These are phyloP conservation scores for Adelognathus sp. DNA, from an alignment of 2,888 invertebrate genomes.

Conservation along the genomic window DNA sequence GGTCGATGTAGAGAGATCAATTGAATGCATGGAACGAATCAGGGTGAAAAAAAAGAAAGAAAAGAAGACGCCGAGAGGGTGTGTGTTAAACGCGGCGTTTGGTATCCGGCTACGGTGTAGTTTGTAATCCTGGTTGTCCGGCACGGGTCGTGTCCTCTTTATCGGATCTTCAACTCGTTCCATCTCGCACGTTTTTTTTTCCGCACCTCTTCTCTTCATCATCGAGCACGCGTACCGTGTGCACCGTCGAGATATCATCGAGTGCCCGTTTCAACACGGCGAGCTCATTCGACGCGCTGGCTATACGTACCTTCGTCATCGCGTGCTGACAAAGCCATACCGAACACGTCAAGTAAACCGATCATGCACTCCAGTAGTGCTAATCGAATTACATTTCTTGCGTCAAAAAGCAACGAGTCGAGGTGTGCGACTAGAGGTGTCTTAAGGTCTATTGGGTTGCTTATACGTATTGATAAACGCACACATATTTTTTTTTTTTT, in stretches of 20 bases:
- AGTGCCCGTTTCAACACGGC: slow-evolving; percentile 5
- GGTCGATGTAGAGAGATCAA: not conserved
- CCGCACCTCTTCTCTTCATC: not conserved
- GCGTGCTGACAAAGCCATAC: slow-evolving; percentile 54
- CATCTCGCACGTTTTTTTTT: not conserved
- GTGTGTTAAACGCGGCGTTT: not conserved
- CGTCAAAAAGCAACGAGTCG: slow-evolving; percentile 5
- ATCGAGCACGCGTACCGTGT: too few relatives aligned
- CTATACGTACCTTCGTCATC: not conserved
- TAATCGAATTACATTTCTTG: slow-evolving; percentile 41
- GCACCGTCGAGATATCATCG: slow-evolving; percentile 1
- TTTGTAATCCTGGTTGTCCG: not conserved
- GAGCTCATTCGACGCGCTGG: not conserved
- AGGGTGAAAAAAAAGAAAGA: not conserved
- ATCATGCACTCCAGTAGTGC: slow-evolving; percentile 26
- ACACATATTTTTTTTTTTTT: not conserved
- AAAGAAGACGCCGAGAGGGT: not conserved
- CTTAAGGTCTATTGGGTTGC: not conserved
- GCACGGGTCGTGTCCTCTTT: slow-evolving; percentile 36
- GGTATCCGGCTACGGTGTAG: not conserved
- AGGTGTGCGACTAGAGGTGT: slow-evolving; percentile 5
- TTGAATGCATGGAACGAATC: not conserved
- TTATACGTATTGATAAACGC: not conserved
- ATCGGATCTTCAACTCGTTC: slow-evolving; percentile 32
- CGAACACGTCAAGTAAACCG: slow-evolving; percentile 41